Evolutionary conservation across 2,113 vertebrate species (phyloP).

Genomic region (Neogobius melanostomus): DNA sequence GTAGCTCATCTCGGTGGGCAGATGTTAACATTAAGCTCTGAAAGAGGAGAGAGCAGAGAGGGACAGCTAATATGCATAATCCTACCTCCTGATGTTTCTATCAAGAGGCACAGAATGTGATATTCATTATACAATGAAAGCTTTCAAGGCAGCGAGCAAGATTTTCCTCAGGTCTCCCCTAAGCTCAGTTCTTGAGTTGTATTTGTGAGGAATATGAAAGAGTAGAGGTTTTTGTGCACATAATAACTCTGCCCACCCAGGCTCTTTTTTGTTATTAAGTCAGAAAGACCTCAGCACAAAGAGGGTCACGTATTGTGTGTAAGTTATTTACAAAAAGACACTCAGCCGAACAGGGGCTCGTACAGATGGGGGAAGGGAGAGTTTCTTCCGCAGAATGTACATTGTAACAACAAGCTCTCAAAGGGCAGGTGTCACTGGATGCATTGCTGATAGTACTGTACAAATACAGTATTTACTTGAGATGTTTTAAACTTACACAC

Average conservation of each 20-base stretch:
- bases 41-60: conserved; percentile 56
- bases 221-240: conserved; percentile 56
- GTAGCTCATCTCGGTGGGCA: conserved; percentile 49
- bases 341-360: conserved; percentile 26
- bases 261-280: conserved; percentile 48
- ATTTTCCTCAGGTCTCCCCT: conserved; percentile 56
- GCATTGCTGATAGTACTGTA: neutral
- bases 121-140: conserved; percentile 62
- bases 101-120: conserved; percentile 64
- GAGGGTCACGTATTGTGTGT: conserved; percentile 28
- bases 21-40: conserved; percentile 64
- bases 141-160: conserved; percentile 54
- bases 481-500: neutral
- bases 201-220: conserved; percentile 67
- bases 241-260: conserved; percentile 48
- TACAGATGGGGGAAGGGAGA: conserved; percentile 12
- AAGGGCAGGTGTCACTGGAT: conserved; percentile 15
- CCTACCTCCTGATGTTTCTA: conserved; percentile 72
- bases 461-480: too few species aligned
- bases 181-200: conserved; percentile 58
- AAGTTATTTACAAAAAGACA: conserved; percentile 34
- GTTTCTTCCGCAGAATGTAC: conserved; percentile 26
- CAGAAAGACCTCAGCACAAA: conserved; percentile 25
- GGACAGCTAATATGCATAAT: conserved; percentile 73
- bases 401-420: conserved; percentile 18